phyloP scores from a whole-genome alignment of 2,113 vertebrate species.

The Lates calcarifer region DNA sequence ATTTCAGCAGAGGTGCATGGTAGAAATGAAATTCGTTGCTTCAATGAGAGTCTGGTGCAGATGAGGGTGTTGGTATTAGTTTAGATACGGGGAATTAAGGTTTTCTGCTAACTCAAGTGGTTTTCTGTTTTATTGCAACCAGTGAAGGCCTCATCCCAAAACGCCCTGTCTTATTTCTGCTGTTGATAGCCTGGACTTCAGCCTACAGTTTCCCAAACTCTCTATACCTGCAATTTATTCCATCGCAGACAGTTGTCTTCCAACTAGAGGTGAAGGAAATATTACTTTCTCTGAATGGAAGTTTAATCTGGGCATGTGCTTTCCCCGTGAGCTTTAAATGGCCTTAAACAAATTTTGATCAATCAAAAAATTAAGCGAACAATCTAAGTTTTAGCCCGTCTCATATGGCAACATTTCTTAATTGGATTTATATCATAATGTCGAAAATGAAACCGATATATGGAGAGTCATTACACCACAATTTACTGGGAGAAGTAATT shows the following conservation, averaged over 20 bases:
- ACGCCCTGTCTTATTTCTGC: no score
- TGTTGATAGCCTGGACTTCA: background rate
- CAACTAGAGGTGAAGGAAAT: background rate
- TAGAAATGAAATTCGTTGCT: background rate
- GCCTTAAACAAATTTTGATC: background rate
- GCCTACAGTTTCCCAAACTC: background rate
- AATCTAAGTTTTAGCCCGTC: background rate
- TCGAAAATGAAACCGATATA: background rate
- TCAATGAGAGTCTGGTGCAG: background rate
- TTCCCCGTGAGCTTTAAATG: background rate
- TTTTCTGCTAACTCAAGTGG: background rate
- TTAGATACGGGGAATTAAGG: background rate
- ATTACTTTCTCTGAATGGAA: background rate
- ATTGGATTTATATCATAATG: slow-evolving; percentile 6
- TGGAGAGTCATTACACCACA: background rate
- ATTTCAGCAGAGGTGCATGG: slow-evolving; percentile 15
- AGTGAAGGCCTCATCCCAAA: background rate
- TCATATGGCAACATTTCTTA: background rate
- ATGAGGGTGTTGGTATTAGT: background rate
- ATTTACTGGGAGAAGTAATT: slow-evolving; percentile 26
- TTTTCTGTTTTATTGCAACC: background rate
- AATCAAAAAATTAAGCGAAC: background rate
- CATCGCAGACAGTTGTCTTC: background rate
- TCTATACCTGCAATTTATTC: background rate
- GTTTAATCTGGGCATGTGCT: background rate